Evolutionary conservation across 2,797 vertebrate species (phyloP), one percentile per base, ranked within the genome.

Genomic region (Pogoniulus pusillus): DNA sequence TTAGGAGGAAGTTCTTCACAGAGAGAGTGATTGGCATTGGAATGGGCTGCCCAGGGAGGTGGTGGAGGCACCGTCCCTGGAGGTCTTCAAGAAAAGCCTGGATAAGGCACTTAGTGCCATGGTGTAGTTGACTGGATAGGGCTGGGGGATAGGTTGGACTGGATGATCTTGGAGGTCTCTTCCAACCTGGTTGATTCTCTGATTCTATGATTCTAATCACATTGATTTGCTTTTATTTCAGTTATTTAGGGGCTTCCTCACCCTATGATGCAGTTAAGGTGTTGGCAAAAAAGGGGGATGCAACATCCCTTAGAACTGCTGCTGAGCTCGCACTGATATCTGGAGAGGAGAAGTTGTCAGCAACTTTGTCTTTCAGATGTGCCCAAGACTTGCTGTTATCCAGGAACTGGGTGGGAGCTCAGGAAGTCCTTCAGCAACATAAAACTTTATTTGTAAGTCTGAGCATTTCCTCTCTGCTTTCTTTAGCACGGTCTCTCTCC

Each of bases 231-330:
- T 77, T 68, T 86, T 71, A 96, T 51, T 59, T 10, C 90, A 99
- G 99, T 95, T 98, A 98, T 85, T 96, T 99, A 51, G 98, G 98
- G 3, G 97, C 98, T 5, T 97, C 98, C 5, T 98, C 98, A 26
- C 96, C 98, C 63, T 99, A 99, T 8, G 99, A 99, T 47, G 99
- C 99, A 0, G 98, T 98, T 66, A 99, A 99, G 95, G 98, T 99
- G 43, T 90, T 99, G 79, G 96, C 98, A 81, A 98, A 98, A 96
- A 99, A 99, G 95, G 99, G 98, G 3, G 99, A 99, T 30, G 72
- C 96, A 24, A 10, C 96, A 9, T 99, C 99, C 2, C 97, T 99
- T 62, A 98, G 96, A 96, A 95, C 98, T 0, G 99, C 99, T 0
- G 98, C 98, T 6, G 95, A 96, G 53, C 37, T 99, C 72, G 99